phyloP scores from a whole-genome alignment of 2,113 vertebrate species.

The Hippocampus barbouri region DNA sequence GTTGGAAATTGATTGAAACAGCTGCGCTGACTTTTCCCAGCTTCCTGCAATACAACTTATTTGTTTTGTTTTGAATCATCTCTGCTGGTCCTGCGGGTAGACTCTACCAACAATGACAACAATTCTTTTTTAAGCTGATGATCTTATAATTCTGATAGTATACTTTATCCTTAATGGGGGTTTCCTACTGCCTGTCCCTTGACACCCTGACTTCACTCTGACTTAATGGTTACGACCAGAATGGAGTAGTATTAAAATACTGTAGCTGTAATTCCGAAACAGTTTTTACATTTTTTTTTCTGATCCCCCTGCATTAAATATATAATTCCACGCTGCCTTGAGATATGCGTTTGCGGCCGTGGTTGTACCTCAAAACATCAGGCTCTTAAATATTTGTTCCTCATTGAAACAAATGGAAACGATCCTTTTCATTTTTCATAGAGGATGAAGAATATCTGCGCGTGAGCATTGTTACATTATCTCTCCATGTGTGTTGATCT shows the following conservation, averaged over 20 bases:
- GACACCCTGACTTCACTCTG: slow-evolving; percentile 23
- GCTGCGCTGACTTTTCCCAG: background rate
- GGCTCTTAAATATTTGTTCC: too few relatives aligned
- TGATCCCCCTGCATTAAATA: background rate
- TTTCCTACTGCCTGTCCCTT: slow-evolving; percentile 44
- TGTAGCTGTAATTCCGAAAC: background rate
- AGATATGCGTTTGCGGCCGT: too few relatives aligned
- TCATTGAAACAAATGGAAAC: too few relatives aligned
- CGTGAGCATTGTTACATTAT: too few relatives aligned
- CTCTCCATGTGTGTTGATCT: too few relatives aligned
- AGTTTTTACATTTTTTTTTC: background rate
- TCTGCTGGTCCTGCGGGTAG: background rate
- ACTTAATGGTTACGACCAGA: background rate
- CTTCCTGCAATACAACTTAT: background rate
- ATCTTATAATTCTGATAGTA: slow-evolving; percentile 44
- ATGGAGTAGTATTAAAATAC: background rate
- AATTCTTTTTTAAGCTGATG: slow-evolving; percentile 32
- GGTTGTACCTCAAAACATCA: too few relatives aligned
- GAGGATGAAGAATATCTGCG: too few relatives aligned
- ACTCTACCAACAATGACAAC: slow-evolving; percentile 14
- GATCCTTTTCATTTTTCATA: too few relatives aligned
- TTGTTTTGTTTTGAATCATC: background rate
- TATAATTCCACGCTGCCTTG: too few relatives aligned
- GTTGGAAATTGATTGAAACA: slow-evolving; percentile 8
- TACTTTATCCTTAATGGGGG: slow-evolving; percentile 47